Evolutionary conservation across 2,888 invertebrate genomes (phyloP), one percentile per base, ranked within the genome.

Genomic region (Myopa testacea): DNA sequence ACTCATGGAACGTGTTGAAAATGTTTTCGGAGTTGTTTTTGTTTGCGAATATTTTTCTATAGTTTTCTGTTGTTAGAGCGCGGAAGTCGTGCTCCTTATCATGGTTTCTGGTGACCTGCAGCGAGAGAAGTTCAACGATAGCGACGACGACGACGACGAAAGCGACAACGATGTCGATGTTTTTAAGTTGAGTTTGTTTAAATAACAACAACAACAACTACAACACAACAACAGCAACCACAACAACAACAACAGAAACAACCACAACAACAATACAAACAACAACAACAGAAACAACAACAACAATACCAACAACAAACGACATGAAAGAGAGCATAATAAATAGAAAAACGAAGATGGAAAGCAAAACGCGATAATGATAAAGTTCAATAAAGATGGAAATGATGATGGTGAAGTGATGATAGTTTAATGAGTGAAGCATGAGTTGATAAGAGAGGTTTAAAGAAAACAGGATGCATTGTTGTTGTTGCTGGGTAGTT

Each of bases 21-120:
- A 45, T 45, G 38, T 45, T 16, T n/a, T 5, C n/a, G 12, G 19
- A 63, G 19, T 37, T 3, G 50, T 45, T 45, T 45, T 45, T 6
- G 19, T 70, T 70, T 37, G 70, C 70, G 8, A 37, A 70, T 70
- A 37, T 52, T 70, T 45, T 37, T 63, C 40, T 62, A 52, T 38
- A 52, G 50, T 76, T 76, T 71, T 71, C 38, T 55, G 50, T 7
- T 14, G 52, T 69, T 71, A 71, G 63, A 38, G 58, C 65, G 76
- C 50, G 63, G 71, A 76, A 71, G 70, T 76, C 63, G 38, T 14
- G 45, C 16, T 26, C 38, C 76, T 76, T 76, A 76, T 76, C 76
- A 52, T 37, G 37, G 6, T 62, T 55, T 62, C 4, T 62, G 55
- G 16, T 70, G 65, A 76, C 76, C 76, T 70, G n/a, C 12, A 40